Base-by-base conservation (phyloP, 1,140 invertebrate species). In the Drosophila mojavensis region DNA sequence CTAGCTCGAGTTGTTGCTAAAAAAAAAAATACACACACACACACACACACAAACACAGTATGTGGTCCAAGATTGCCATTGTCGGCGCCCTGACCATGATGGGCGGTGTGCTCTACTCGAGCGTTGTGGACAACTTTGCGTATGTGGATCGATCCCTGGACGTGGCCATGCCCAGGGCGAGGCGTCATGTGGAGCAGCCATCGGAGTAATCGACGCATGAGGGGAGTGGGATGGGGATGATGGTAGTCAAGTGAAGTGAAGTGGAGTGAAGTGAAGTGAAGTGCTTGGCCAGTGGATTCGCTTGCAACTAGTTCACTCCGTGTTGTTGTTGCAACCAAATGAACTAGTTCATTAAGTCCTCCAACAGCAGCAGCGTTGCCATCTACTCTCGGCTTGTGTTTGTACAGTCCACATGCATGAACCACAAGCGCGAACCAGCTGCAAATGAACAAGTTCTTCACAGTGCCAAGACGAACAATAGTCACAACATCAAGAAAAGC, bases 61-160 rank as follows among this genome's bases (percentile, higher is more conserved):
- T 88, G 83, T 88, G 83, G 83, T 72, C 79, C n/a, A 88, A 83
- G 56, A 39, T 83, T 26, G 84, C 62, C 51, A 88, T 88, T 62
- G 17, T 6, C 15, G 83, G 83, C 11, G 76, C 83, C 11, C 63
- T 88, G 69, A 20, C 67, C 6, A 51, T 88, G 17, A 88, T 88
- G 83, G 83, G 83, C 10, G 83, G 84, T 13, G 60, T 50, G 0
- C 66, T 89, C 0, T 48, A 53, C 30, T 4, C 24, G 26, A 88
- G 83, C 26, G 83, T 89, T 4, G 84, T 80, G 55, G 83, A 88
- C 13, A 88, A 88, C 51, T 88, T 88, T 24, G 83, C 83, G 47
- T 88, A 88, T 56, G 80, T 83, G 84, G 83, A 88, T 47, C 79
- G 79, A 11, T 80, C 83, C 13, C 56, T 88, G 77, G 79, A 67